These are phyloP conservation scores for Pyrgilauda ruficollis DNA, from an alignment of 2,113 vertebrate species.

Conservation along the genomic window DNA sequence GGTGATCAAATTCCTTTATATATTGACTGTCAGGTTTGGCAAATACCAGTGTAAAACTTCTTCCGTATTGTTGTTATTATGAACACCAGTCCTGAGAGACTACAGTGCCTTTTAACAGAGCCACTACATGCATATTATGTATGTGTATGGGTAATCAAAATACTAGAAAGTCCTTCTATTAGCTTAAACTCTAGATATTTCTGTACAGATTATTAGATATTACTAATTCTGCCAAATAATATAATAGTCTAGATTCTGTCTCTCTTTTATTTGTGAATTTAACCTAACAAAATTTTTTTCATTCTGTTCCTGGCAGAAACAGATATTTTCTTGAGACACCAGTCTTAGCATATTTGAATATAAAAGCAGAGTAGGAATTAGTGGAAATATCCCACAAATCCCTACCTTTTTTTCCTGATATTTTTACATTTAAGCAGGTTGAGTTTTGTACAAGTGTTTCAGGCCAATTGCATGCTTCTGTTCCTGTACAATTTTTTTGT, in stretches of 20 bases:
- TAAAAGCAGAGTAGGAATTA: not conserved
- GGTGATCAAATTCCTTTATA: not conserved
- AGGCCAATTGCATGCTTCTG: not conserved
- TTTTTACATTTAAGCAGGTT: not conserved
- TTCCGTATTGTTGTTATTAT: not conserved
- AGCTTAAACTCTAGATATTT: not conserved
- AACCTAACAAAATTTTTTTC: not conserved
- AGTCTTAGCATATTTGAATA: not conserved
- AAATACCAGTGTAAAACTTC: not conserved
- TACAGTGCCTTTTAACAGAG: not conserved
- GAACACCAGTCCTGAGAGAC: not conserved
- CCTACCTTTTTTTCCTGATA: not conserved
- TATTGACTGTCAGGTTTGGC: constrained; percentile 18
- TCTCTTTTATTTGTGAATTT: not conserved
- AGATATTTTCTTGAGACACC: not conserved
- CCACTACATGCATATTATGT: not conserved
- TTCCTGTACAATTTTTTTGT: not conserved
- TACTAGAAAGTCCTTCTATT: not conserved
- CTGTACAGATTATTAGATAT: not conserved
- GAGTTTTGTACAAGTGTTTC: not conserved
- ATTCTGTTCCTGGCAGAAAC: not conserved
- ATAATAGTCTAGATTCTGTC: not conserved
- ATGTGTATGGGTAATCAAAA: not conserved
- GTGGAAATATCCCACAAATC: not conserved
- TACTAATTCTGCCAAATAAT: not conserved